Conservation (phyloP, 2,797 vertebrate genomes). For the Scarus forsteni region DNA sequence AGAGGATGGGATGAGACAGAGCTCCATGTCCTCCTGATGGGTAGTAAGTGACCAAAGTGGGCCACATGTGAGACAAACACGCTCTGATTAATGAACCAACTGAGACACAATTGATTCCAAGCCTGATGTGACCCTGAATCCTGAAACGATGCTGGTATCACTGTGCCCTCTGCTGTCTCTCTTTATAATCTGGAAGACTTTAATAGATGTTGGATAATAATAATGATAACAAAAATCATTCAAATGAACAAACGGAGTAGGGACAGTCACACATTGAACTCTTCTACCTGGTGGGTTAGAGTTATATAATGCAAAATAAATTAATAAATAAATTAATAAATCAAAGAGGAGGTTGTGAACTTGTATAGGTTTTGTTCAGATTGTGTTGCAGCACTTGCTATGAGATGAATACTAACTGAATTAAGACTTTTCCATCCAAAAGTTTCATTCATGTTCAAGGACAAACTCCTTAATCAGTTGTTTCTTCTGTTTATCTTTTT, state of each 20-base stretch:
- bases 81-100: constrained; percentile 51
- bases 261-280: no score
- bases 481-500: background rate
- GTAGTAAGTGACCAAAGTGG: constrained; percentile 69
- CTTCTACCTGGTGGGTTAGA: no score
- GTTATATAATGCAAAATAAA: no score
- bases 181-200: background rate
- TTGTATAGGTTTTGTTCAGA: no score
- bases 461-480: background rate
- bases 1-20: constrained; percentile 39
- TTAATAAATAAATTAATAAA: no score
- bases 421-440: background rate
- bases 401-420: no score
- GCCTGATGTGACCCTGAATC: constrained; percentile 30
- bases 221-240: no score
- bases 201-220: no score
- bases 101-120: constrained; percentile 62
- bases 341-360: no score
- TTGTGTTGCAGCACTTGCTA: background rate
- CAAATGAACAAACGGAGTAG: no score
- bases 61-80: constrained; percentile 49
- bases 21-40: constrained; percentile 60
- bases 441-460: background rate
- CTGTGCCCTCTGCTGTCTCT: background rate
- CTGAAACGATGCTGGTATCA: constrained; percentile 17